These are phyloP conservation scores for Pristionchus arcanus DNA, from an alignment of 2,888 invertebrate genomes.

Conservation along the genomic window DNA sequence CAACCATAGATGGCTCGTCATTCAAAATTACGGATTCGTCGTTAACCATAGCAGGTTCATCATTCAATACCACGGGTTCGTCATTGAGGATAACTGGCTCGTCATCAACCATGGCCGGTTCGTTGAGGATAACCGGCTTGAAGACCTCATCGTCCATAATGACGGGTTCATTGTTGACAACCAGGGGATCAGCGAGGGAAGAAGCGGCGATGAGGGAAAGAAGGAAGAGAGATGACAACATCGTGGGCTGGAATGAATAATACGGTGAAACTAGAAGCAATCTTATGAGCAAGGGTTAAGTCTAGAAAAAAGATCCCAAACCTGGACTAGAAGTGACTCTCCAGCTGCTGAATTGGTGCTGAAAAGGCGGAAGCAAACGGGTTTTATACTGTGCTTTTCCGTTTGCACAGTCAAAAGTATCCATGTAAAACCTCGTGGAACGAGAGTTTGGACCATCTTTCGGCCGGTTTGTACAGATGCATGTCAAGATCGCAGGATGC, in stretches of 20 bases:
- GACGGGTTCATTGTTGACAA: not conserved
- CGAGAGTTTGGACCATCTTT: not conserved
- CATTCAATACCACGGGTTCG: not conserved
- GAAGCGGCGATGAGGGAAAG: not conserved
- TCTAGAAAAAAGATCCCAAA: not conserved
- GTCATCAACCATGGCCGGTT: not conserved
- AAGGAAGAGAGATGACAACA: conserved; percentile 5
- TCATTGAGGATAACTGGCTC: not conserved
- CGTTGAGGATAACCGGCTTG: too few relatives aligned
- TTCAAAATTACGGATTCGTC: too few relatives aligned
- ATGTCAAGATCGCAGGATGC: not conserved
- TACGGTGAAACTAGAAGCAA: too few relatives aligned
- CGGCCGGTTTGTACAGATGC: not conserved
- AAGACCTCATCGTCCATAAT: not conserved
- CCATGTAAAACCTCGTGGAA: conserved; percentile 11
- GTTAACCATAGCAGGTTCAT: too few relatives aligned
- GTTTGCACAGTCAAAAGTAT: not conserved
- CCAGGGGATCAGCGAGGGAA: not conserved
- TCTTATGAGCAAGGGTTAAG: not conserved
- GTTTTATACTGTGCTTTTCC: not conserved
- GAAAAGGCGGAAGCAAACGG: not conserved
- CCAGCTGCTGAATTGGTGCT: conserved; percentile 26
- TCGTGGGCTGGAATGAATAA: not conserved
- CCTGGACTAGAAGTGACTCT: conserved; percentile 32
- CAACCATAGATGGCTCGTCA: too few relatives aligned